Base-by-base conservation (phyloP, 2,797 vertebrate genomes). In the Hyperoplus immaculatus region DNA sequence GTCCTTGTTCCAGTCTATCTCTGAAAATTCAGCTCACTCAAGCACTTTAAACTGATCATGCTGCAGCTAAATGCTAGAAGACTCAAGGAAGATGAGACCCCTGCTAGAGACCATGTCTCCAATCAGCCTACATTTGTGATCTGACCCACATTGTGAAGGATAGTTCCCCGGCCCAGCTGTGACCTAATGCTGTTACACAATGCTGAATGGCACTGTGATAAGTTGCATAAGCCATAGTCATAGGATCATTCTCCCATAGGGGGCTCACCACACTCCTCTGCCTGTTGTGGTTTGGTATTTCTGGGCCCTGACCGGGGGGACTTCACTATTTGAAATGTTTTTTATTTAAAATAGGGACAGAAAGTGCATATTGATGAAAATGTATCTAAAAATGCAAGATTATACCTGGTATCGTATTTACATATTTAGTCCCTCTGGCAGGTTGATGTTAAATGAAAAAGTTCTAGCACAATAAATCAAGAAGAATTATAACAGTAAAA, bases 151-250 rank as follows among this genome's bases (percentile, higher is more conserved):
- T 83, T 77, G 70, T 66, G 59, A 1, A 51, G 64, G 42, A 45
- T 76, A 18, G 79, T 56, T 72, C 79, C 86, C 73, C 21, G 5
- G 60, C 69, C 74, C 86, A 85, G 87, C 85, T 89, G 77, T 62
- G 83, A 78, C 45, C 68, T 89, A 82, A 90, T 85, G 86, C 85
- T 77, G 69, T 95, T 94, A 90, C 46, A 69, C 93, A 94, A 94
- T 56, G 57, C 60, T n/a, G 63, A 81, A 75, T 12, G 47, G 78
- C 58, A 75, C 87, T 77, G 70, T 56, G 75, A 89, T 89, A 78
- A 72, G 85, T 87, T 93, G 88, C 85, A 78, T 87, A 86, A 92
- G 82, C 29, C 29, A 70, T 78, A 76, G 81, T 89, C 88, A 88
- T 64, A 75, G 81, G 81, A 73, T 80, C 78, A 53, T 16, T 71